Conservation (phyloP, 2,888 invertebrate species). For the Phrixothrix hirtus region DNA sequence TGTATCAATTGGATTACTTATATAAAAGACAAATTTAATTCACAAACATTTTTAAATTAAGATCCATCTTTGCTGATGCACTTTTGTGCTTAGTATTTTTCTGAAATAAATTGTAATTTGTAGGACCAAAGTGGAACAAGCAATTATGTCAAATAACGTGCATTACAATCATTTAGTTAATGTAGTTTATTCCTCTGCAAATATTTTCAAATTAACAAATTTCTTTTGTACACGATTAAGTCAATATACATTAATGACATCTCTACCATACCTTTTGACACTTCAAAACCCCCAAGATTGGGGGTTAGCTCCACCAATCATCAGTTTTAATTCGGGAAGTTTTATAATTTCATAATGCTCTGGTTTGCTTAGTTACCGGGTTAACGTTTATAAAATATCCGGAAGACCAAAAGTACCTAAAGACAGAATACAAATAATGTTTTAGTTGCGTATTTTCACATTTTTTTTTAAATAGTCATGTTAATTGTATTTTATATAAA, state of each 20-base stretch:
- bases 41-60: no score
- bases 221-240: no score
- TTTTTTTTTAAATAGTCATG: neutral
- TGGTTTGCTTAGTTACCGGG: conserved; percentile 3
- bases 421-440: conserved; percentile 15
- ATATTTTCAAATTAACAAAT: no score
- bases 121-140: no score
- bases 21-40: no score
- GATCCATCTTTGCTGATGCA: no score
- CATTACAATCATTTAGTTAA: no score
- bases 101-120: no score
- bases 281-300: neutral
- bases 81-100: no score
- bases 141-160: no score
- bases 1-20: no score
- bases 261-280: neutral
- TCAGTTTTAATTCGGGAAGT: conserved; percentile 1
- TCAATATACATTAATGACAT: neutral
- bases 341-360: neutral
- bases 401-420: conserved; percentile 15
- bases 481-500: neutral
- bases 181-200: no score
- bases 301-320: conserved; percentile 3
- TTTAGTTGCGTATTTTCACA: conserved; percentile 1
- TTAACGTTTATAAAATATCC: conserved; percentile 3